phyloP scores from a whole-genome alignment of 2,888 invertebrate genomes.

The Psylliodes chrysocephalus region DNA sequence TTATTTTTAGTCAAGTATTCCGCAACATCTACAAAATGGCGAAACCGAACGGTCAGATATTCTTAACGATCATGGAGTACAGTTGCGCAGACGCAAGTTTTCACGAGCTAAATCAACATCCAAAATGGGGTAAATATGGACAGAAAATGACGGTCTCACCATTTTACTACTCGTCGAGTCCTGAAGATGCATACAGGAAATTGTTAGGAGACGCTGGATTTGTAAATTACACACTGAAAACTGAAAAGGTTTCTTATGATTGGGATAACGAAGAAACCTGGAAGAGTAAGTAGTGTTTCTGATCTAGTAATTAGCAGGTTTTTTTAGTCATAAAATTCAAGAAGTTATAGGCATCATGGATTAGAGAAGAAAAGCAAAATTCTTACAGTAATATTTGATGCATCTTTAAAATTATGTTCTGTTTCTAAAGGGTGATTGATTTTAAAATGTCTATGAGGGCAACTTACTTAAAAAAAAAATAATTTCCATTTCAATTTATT shows the following conservation, averaged over 20 bases:
- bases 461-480: too few species aligned
- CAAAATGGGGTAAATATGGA: slow-evolving; percentile 1
- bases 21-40: slow-evolving; percentile 7
- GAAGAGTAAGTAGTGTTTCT: background rate
- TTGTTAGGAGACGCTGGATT: background rate
- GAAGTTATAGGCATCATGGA: too few species aligned
- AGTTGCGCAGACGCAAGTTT: background rate
- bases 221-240: background rate
- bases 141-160: background rate
- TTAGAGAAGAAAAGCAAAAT: background rate
- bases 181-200: background rate
- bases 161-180: background rate
- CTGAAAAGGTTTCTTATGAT: background rate
- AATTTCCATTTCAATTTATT: too few species aligned
- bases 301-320: too few species aligned
- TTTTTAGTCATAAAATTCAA: too few species aligned
- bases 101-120: background rate
- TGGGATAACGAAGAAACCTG: background rate
- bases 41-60: background rate
- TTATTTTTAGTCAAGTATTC: background rate
- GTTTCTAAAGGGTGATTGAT: too few species aligned
- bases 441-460: too few species aligned
- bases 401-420: too few species aligned
- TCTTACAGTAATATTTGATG: background rate
- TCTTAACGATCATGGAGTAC: slow-evolving; percentile 2